phyloP scores from a whole-genome alignment of 1,140 invertebrate species.

The Probaryconus sp. region DNA sequence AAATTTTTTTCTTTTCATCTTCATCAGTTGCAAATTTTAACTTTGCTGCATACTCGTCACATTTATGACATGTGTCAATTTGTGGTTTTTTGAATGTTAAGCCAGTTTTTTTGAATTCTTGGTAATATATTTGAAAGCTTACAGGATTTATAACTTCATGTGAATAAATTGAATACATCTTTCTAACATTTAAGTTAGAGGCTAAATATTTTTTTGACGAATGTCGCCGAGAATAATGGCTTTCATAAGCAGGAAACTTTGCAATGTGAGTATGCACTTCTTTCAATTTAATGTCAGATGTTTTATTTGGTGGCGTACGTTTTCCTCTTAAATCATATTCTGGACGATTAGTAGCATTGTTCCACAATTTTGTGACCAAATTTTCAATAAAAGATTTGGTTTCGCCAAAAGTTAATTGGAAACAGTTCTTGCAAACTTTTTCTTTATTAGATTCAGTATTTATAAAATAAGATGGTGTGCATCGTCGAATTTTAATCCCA shows the following conservation, averaged over 20 bases:
- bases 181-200: conserved; percentile 7
- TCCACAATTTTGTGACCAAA: neutral
- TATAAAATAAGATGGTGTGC: conserved; percentile 5
- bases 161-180: conserved; percentile 5
- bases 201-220: conserved; percentile 28
- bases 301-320: conserved; percentile 3
- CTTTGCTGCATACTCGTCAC: conserved; percentile 34
- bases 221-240: conserved; percentile 6
- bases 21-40: conserved; percentile 38
- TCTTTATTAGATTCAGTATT: neutral
- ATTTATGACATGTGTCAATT: conserved; percentile 61
- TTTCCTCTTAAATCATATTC: neutral
- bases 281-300: conserved; percentile 1
- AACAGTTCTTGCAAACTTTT: conserved; percentile 15
- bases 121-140: conserved; percentile 32
- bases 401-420: conserved; percentile 12
- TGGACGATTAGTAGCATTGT: neutral
- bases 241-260: conserved; percentile 17
- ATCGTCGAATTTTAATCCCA: neutral
- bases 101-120: conserved; percentile 40
- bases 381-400: conserved; percentile 11
- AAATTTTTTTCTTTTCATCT: conserved; percentile 21
- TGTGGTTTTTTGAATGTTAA: conserved; percentile 58
- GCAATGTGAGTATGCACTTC: conserved; percentile 14
- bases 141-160: conserved; percentile 40